A percentile compares a stretch with the other conserved stretches of the same genome.
Evolutionary conservation across 2,113 vertebrate species (phyloP).

Genomic region (Semicossyphus pulcher): DNA sequence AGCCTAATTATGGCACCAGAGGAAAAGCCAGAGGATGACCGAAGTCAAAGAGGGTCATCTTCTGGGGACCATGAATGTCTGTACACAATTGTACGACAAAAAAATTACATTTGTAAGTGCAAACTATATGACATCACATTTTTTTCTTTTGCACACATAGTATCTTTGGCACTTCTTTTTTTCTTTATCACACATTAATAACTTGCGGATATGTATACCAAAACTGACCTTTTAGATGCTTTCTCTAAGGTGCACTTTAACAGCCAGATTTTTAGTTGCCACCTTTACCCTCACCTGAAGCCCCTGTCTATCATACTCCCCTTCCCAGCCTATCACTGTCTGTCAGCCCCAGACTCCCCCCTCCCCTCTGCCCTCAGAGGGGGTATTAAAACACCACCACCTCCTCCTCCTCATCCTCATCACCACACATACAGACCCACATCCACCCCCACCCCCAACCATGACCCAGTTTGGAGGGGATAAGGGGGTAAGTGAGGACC

Average conservation of each 20-base stretch:
- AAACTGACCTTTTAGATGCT: too few species aligned
- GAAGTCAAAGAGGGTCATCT: too few species aligned
- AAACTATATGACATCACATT: too few species aligned
- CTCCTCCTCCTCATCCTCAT: constrained; percentile 33
- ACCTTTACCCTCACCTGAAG: background rate
- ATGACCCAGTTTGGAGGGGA: constrained; percentile 81
- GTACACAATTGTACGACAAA: too few species aligned
- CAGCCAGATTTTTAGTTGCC: constrained; percentile 7
- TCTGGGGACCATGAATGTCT: too few species aligned
- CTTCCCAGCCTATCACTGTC: constrained; percentile 45
- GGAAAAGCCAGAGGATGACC: too few species aligned
- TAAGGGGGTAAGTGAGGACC: constrained; percentile 77
- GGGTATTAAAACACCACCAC: constrained; percentile 58
- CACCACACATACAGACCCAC: constrained; percentile 24
- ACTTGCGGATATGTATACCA: too few species aligned
- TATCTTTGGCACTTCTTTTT: too few species aligned
- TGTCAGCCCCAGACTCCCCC: constrained; percentile 36
- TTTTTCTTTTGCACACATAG: too few species aligned
- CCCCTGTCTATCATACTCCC: constrained; percentile 12
- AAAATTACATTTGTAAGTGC: too few species aligned
- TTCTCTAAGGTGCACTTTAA: background rate
- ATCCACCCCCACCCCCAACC: constrained; percentile 66
- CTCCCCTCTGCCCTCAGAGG: constrained; percentile 37
- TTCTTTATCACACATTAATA: too few species aligned
- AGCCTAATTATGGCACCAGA: too few species aligned